Conservation (phyloP, 2,888 invertebrate species). For the Melipona beecheii region DNA sequence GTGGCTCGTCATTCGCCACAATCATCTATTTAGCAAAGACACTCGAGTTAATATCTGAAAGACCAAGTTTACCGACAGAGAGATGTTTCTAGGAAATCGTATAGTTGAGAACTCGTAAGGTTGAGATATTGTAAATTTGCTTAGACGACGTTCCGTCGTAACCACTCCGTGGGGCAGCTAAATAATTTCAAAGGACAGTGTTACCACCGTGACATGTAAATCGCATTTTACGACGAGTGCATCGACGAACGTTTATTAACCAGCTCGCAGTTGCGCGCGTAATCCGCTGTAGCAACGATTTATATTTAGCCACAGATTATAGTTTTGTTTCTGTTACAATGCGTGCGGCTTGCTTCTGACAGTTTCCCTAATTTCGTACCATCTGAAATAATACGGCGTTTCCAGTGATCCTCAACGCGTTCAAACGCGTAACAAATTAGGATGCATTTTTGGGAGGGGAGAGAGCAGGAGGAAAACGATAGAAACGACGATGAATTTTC, state of each 20-base stretch:
- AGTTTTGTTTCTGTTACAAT: slow-evolving; percentile 48
- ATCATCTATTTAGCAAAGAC: too few relatives aligned
- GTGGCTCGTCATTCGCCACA: too few relatives aligned
- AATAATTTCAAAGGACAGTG: background rate
- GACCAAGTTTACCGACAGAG: background rate
- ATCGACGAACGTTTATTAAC: slow-evolving; percentile 31
- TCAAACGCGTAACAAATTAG: too few relatives aligned
- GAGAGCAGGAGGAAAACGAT: background rate
- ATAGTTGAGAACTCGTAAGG: background rate
- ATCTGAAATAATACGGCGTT: slow-evolving; percentile 59
- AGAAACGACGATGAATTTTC: slow-evolving; percentile 36
- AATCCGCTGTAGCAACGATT: slow-evolving; percentile 30
- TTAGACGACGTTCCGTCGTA: background rate
- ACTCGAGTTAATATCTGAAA: background rate
- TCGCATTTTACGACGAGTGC: slow-evolving; percentile 12
- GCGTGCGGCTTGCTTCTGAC: slow-evolving; percentile 23
- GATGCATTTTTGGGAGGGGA: background rate
- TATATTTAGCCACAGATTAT: slow-evolving; percentile 57
- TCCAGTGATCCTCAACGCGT: background rate
- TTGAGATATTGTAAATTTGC: too few relatives aligned
- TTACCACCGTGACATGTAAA: background rate
- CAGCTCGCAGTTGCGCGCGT: slow-evolving; percentile 20
- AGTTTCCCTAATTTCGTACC: slow-evolving; percentile 47
- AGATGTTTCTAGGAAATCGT: background rate
- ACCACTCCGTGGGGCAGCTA: background rate